A percentile compares a stretch with the other conserved stretches of the same genome.
Conservation (phyloP, 2,113 vertebrate genomes). For the Phrynosoma blainvillii region DNA sequence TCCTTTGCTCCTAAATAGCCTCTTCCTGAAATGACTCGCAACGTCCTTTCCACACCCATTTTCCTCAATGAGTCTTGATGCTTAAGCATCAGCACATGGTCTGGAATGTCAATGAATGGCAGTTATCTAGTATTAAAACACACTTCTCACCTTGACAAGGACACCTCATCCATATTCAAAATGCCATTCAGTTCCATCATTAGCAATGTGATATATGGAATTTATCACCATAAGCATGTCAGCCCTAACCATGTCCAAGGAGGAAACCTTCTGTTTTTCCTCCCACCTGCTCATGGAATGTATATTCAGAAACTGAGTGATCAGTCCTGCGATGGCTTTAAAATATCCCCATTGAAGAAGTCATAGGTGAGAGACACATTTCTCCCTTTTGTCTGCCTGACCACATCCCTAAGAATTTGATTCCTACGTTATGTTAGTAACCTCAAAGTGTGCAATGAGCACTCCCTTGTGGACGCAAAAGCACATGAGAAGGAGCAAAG, state of each 20-base stretch:
- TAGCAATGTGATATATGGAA: conserved; percentile 60
- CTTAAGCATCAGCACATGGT: not conserved
- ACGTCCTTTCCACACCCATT: not conserved
- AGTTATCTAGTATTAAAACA: not conserved
- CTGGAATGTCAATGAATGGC: conserved; percentile 37
- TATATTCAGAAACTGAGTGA: conserved; percentile 31
- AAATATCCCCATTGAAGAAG: not conserved
- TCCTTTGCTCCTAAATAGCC: too few relatives aligned
- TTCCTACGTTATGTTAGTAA: too few relatives aligned
- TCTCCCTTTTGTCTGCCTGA: not conserved
- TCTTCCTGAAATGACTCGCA: not conserved
- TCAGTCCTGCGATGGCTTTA: not conserved
- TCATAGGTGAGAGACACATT: not conserved
- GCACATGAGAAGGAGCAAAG: too few relatives aligned
- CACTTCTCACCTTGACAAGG: conserved; percentile 60
- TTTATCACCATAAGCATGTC: conserved; percentile 63
- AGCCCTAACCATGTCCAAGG: conserved; percentile 49
- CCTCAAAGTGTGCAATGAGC: too few relatives aligned
- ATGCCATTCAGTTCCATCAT: conserved; percentile 63
- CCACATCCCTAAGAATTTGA: not conserved
- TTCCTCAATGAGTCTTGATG: not conserved
- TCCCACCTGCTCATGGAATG: conserved; percentile 31
- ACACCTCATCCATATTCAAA: conserved; percentile 66
- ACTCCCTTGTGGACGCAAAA: too few relatives aligned
- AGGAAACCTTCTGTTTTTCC: conserved; percentile 57